These are phyloP conservation scores for Drosophila neocordata DNA, from an alignment of 1,140 invertebrate species.

Conservation along the genomic window DNA sequence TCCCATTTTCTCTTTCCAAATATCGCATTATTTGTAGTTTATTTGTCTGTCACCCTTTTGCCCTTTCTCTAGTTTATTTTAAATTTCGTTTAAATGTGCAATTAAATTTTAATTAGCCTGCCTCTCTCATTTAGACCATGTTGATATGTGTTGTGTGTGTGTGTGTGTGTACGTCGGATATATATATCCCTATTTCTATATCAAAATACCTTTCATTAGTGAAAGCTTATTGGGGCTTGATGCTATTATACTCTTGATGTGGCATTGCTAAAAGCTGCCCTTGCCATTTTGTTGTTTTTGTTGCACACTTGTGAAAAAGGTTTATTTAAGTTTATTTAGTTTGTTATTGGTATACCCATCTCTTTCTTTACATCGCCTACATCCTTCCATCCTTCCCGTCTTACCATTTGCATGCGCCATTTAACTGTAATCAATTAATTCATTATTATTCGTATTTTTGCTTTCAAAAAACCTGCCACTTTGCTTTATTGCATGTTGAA, in stretches of 20 bases:
- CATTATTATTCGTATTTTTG: conserved; percentile 73
- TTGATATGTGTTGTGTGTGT: not conserved
- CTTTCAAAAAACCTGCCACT: conserved; percentile 70
- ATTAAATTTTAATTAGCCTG: conserved; percentile 77
- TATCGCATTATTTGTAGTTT: conserved; percentile 12
- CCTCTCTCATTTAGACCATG: conserved; percentile 38
- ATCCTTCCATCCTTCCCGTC: not conserved
- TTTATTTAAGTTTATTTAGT: conserved; percentile 29
- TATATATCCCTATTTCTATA: conserved; percentile 41
- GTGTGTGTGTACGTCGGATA: conserved; percentile 25
- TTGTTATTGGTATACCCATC: conserved; percentile 32
- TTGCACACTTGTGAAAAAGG: conserved; percentile 17
- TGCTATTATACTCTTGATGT: conserved; percentile 52
- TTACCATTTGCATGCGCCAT: conserved; percentile 46
- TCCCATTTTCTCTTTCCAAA: not conserved
- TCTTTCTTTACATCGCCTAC: not conserved
- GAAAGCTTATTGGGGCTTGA: conserved; percentile 42
- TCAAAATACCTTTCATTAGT: conserved; percentile 61
- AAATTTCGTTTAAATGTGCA: conserved; percentile 77
- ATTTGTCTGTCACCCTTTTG: conserved; percentile 18
- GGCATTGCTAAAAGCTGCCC: conserved; percentile 18
- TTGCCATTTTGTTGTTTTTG: conserved; percentile 37
- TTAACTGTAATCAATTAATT: conserved; percentile 80
- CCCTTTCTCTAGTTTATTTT: conserved; percentile 58
- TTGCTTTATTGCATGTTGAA: conserved; percentile 79